A percentile compares a stretch with the other conserved stretches of the same genome.
phyloP scores from a whole-genome alignment of 1,140 invertebrate species.

The Lordiphosa collinella region DNA sequence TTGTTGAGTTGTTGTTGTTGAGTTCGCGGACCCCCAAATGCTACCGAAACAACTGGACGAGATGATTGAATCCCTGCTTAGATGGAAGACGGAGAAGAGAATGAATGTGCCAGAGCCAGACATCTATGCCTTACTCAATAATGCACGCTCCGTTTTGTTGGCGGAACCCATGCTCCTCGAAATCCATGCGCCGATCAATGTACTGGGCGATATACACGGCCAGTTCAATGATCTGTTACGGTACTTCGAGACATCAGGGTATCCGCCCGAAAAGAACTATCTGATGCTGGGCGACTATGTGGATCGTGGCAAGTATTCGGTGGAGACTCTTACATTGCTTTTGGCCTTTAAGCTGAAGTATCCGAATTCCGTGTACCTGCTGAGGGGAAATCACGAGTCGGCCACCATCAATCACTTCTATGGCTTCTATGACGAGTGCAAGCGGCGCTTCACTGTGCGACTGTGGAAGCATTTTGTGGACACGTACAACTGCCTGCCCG shows the following conservation, averaged over 20 bases:
- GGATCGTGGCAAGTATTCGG: conserved; percentile 89
- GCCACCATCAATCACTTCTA: conserved; percentile 92
- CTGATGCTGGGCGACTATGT: conserved; percentile 96
- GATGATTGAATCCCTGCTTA: conserved; percentile 24
- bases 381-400: conserved; percentile 83
- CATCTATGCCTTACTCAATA: conserved; percentile 80
- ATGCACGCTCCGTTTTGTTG: conserved; percentile 97
- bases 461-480: conserved; percentile 97
- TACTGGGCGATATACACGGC: conserved; percentile 99
- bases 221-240: conserved; percentile 98
- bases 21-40: conserved; percentile 17
- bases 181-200: conserved; percentile 97
- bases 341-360: conserved; percentile 97
- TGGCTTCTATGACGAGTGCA: conserved; percentile 96
- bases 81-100: conserved; percentile 24
- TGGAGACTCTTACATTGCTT: conserved; percentile 94
- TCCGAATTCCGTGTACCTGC: conserved; percentile 91
- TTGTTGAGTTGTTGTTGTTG: background rate
- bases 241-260: conserved; percentile 99
- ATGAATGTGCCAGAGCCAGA: conserved; percentile 26
- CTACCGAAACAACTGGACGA: conserved; percentile 29
- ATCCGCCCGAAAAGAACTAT: conserved; percentile 99
- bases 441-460: conserved; percentile 96
- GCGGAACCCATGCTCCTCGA: conserved; percentile 98
- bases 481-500: conserved; percentile 83